These are phyloP conservation scores for Dunckerocampus dactyliophorus DNA, from an alignment of 2,113 vertebrate species.

Conservation along the genomic window DNA sequence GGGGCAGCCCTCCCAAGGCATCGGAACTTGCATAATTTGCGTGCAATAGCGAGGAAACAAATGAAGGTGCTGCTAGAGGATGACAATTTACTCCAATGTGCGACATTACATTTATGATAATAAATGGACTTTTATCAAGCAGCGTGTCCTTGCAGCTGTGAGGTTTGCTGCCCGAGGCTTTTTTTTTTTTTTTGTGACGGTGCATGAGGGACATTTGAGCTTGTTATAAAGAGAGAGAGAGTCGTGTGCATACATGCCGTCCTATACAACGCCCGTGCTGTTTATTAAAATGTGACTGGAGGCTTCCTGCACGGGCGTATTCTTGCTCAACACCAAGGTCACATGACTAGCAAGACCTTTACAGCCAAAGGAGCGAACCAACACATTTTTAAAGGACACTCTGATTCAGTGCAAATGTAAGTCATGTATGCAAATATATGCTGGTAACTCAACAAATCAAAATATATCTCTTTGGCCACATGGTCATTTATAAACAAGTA, in stretches of 20 bases:
- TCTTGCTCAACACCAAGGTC: constrained; percentile 53
- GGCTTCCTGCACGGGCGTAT: constrained; percentile 46
- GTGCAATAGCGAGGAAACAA: constrained; percentile 17
- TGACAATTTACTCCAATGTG: constrained; percentile 30
- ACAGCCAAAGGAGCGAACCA: too few relatives aligned
- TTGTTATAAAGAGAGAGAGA: constrained; percentile 48
- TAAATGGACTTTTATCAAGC: constrained; percentile 44
- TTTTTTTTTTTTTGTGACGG: constrained; percentile 47
- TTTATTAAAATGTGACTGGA: constrained; percentile 52
- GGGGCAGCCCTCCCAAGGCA: constrained; percentile 16
- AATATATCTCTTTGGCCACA: too few relatives aligned
- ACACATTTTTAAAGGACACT: too few relatives aligned
- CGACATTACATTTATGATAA: constrained; percentile 40
- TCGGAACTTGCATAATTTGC: constrained; percentile 15
- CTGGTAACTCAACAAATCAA: too few relatives aligned
- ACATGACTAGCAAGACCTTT: neutral
- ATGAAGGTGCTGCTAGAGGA: neutral
- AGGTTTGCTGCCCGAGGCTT: constrained; percentile 54
- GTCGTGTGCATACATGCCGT: constrained; percentile 28
- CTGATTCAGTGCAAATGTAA: too few relatives aligned
- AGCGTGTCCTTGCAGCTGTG: constrained; percentile 51
- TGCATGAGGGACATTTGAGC: constrained; percentile 52
- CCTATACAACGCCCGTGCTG: constrained; percentile 41
- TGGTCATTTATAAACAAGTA: too few relatives aligned
- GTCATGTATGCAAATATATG: too few relatives aligned